Evolutionary conservation across 2,888 invertebrate genomes (phyloP).

Genomic region (Colletes collaris): DNA sequence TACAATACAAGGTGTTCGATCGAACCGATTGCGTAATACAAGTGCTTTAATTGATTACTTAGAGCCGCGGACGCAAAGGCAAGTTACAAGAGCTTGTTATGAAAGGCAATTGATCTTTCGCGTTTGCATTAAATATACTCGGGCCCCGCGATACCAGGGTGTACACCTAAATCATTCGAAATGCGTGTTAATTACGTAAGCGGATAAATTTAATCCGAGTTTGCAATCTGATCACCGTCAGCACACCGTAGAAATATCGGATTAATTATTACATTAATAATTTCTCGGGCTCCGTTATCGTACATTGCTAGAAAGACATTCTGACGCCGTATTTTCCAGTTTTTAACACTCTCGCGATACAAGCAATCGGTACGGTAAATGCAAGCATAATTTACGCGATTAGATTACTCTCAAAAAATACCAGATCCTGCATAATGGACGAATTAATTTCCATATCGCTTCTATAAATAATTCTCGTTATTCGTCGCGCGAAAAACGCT

Average conservation of each 20-base stretch:
- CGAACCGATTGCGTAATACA: background rate
- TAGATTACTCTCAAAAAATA: too few relatives aligned
- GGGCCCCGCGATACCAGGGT: background rate
- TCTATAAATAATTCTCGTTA: too few relatives aligned
- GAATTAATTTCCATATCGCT: background rate
- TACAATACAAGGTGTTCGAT: background rate
- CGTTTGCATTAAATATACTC: constrained; percentile 10
- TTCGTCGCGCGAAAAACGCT: background rate
- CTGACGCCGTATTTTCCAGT: background rate
- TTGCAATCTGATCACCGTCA: constrained; percentile 15
- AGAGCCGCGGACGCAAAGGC: background rate
- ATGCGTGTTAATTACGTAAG: constrained; percentile 40
- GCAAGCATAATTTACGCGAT: too few relatives aligned
- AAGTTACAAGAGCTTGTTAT: constrained; percentile 16
- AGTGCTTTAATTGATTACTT: constrained; percentile 19
- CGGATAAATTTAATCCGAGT: constrained; percentile 38
- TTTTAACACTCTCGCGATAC: too few relatives aligned
- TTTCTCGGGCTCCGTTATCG: background rate
- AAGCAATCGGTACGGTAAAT: too few relatives aligned
- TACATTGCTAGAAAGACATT: background rate
- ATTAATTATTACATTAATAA: constrained; percentile 35
- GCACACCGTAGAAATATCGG: constrained; percentile 10
- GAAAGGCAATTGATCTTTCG: constrained; percentile 28
- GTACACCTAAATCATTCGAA: constrained; percentile 30
- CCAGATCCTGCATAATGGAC: background rate